phyloP scores from a whole-genome alignment of 2,888 invertebrate species.

The Cataglyphis rosenhaueri region DNA sequence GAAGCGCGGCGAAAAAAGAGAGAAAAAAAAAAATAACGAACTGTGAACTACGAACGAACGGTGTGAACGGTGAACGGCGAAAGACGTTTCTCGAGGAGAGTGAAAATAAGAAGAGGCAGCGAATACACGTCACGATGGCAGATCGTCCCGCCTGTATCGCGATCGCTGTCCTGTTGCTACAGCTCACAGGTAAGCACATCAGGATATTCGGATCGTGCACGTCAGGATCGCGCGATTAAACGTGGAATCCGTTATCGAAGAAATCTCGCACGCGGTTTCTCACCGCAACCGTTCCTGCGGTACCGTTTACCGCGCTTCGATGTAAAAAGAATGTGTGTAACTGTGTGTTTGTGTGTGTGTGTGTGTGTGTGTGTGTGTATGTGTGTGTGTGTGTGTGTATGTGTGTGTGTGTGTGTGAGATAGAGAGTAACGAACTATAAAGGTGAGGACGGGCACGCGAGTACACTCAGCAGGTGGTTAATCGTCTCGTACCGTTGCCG shows the following conservation, averaged over 20 bases:
- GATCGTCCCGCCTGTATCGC: constrained; percentile 71
- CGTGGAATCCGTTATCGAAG: not conserved
- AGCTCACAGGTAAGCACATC: constrained; percentile 79
- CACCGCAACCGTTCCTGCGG: constrained; percentile 28
- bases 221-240: not conserved
- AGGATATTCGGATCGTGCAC: not conserved
- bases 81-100: constrained; percentile 49
- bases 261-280: constrained; percentile 33
- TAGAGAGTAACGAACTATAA: not conserved
- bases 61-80: not conserved
- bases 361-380: not conserved
- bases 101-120: constrained; percentile 51
- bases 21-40: not conserved
- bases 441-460: constrained; percentile 62
- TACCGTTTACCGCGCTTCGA: constrained; percentile 26
- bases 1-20: constrained; percentile 11
- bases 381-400: not conserved
- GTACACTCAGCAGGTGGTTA: constrained; percentile 74
- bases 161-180: constrained; percentile 74
- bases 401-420: not conserved
- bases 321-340: not conserved
- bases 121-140: constrained; percentile 76
- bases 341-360: not conserved
- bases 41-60: not conserved
- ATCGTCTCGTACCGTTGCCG: constrained; percentile 56